These are phyloP conservation scores for Rhogogaster chlorosoma DNA, from an alignment of 2,888 invertebrate genomes.

Conservation along the genomic window DNA sequence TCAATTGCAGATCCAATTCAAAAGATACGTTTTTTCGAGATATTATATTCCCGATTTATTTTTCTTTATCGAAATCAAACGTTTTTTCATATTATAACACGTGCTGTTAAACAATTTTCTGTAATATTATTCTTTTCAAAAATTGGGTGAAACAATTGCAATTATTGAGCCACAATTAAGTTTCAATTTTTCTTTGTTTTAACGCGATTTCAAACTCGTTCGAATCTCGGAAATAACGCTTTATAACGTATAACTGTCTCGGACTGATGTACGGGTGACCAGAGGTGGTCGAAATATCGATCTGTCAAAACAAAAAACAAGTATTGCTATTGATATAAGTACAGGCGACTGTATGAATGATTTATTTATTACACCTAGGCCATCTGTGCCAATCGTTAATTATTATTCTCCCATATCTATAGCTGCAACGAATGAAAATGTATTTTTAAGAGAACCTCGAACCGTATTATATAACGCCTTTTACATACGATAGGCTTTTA, in stretches of 20 bases:
- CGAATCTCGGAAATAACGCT: background rate
- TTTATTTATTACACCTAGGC: constrained; percentile 14
- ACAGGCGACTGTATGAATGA: background rate
- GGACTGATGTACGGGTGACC: background rate
- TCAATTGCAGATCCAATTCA: background rate
- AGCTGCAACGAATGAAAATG: constrained; percentile 20
- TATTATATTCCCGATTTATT: too few relatives aligned
- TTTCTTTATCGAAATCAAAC: background rate
- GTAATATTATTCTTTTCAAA: background rate
- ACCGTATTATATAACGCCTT: background rate
- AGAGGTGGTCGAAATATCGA: background rate
- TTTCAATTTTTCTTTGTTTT: background rate
- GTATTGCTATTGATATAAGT: background rate
- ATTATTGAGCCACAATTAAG: background rate
- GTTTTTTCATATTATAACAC: background rate
- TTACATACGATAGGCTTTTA: background rate
- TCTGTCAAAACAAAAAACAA: background rate
- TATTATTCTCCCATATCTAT: background rate
- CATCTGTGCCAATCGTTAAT: constrained; percentile 7
- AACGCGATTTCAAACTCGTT: background rate
- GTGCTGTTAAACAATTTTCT: background rate
- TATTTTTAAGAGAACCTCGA: constrained; percentile 44
- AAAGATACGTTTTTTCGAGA: background rate
- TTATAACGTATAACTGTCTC: background rate
- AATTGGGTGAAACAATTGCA: background rate